Evolutionary conservation across 2,113 vertebrate species (phyloP).

Genomic region (Pseudopodoces humilis): DNA sequence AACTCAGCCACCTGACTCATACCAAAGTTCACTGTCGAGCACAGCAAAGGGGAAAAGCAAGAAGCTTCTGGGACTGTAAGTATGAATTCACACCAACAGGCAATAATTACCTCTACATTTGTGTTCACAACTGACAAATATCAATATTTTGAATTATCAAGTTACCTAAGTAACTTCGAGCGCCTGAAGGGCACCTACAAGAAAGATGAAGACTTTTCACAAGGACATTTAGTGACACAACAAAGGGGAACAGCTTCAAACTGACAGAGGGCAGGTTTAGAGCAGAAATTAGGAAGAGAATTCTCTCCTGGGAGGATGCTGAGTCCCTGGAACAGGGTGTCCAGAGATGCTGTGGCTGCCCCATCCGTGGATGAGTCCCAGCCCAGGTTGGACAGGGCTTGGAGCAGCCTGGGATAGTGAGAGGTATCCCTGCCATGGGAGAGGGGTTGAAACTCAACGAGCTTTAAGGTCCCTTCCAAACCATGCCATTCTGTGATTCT

Average conservation of each 20-base stretch:
- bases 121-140: not conserved
- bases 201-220: not conserved
- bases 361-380: not conserved
- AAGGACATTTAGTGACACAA: not conserved
- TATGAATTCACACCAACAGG: not conserved
- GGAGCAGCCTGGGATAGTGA: not conserved
- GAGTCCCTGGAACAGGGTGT: not conserved
- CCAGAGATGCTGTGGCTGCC: not conserved
- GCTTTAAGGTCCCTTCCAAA: not conserved
- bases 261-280: not conserved
- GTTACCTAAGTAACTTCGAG: not conserved
- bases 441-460: not conserved
- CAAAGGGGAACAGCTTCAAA: not conserved
- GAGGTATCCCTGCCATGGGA: not conserved
- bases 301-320: accelerated
- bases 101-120: not conserved
- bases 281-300: not conserved
- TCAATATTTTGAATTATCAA: not conserved
- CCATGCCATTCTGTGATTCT: not conserved
- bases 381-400: accelerated
- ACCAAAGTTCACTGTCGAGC: not conserved
- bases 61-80: not conserved
- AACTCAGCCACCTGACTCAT: not conserved
- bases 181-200: not conserved
- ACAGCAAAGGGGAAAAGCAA: not conserved